A percentile compares a stretch with the other conserved stretches of the same genome.
Evolutionary conservation across 2,113 vertebrate species (phyloP).

Genomic region (Cavia aperea): DNA sequence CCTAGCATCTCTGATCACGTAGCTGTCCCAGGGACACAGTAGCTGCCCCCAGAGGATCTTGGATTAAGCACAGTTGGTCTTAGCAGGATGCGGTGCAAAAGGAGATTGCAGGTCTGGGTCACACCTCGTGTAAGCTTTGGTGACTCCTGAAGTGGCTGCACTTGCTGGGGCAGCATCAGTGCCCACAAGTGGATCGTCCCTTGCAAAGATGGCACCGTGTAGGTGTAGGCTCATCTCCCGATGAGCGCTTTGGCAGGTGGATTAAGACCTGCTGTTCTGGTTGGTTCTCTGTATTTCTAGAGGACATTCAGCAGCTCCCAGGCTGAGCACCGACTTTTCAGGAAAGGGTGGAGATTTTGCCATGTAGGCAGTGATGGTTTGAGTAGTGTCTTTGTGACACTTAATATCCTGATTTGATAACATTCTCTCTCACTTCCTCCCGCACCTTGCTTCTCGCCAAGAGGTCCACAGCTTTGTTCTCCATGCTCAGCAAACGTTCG

Average conservation of each 20-base stretch:
- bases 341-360: not conserved
- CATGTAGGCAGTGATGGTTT: not conserved
- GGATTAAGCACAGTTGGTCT: not conserved
- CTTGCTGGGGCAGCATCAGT: not conserved
- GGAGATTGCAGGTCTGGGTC: not conserved
- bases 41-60: not conserved
- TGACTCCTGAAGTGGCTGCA: not conserved
- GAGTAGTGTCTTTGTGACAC: not conserved
- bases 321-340: not conserved
- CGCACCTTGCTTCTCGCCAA: not conserved
- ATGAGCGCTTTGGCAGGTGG: not conserved
- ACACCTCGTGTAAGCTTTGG: not conserved
- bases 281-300: not conserved
- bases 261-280: not conserved
- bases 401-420: not conserved
- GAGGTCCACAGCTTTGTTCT: not conserved
- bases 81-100: not conserved
- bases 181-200: not conserved
- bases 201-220: not conserved
- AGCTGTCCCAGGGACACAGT: accelerated
- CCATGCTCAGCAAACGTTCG: not conserved
- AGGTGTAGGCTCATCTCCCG: not conserved
- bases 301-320: not conserved
- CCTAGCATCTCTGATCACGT: not conserved
- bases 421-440: not conserved